Evolutionary conservation across 2,888 invertebrate genomes (phyloP), one percentile per base, ranked within the genome.

Genomic region (Mimachlamys varia): DNA sequence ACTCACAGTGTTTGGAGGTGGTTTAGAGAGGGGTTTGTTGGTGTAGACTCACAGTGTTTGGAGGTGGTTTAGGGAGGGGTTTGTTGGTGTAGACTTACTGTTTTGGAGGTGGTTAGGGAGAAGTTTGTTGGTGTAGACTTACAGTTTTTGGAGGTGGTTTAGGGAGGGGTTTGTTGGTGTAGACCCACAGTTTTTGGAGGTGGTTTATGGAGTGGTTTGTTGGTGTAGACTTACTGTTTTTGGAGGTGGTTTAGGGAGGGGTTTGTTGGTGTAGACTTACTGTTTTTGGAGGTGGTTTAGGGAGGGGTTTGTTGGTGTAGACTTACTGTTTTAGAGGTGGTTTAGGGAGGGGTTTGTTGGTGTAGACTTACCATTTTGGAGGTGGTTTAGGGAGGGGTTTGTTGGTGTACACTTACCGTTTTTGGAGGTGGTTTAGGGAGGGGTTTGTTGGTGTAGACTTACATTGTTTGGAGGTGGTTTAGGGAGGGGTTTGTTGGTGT

Each of bases 71-170:
- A 7, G 76, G 76, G 76, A 76, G 76, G 5, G 76, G 76, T 27
- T 76, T 76, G 12, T 76, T 17, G 7, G 7, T 19, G 33, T 76
- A 76, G 1, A 76, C 76, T 76, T 76, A 76, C 76, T 33, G 19
- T 27, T 76, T 76, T 76, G 76, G 76, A 33, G 76, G 76, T 27
- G 76, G 76, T 76, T 76, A 7, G 76, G 76, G 76, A 76, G 76
- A 10, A 33, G 76, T 27, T 76, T 76, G 12, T 76, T 17, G 7
- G 7, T 19, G 33, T 76, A 76, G 1, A 76, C 76, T 76, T 76
- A 76, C 76, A 76, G 19, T 27, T 76, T 76, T 76, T 27, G 76
- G 76, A 33, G 76, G 76, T 27, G 76, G 76, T 33, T 76, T 76
- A 7, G 76, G 76, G 76, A 76, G 76, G 5, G 76, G 76, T 27